These are phyloP conservation scores for Bradypodion ventrale DNA, from an alignment of 2,797 vertebrate genomes.

Conservation along the genomic window DNA sequence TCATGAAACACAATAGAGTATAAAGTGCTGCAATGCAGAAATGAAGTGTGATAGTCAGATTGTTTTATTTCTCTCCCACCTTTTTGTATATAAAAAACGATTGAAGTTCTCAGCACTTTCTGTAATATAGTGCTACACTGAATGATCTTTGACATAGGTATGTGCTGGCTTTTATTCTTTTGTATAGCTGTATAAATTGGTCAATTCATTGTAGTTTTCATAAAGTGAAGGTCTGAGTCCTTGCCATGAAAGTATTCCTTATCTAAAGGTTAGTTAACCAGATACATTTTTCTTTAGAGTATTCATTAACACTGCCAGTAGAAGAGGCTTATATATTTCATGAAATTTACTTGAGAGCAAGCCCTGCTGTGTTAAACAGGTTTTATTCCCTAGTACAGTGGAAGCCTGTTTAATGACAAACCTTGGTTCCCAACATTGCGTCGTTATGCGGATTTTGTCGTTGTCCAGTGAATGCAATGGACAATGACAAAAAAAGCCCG, in stretches of 20 bases:
- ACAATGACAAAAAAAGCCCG: no score
- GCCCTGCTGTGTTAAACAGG: not conserved
- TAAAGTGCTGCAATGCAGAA: fast-evolving
- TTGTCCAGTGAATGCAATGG: no score
- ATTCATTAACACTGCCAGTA: not conserved
- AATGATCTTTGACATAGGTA: not conserved
- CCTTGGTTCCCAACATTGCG: no score
- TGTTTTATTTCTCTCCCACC: not conserved
- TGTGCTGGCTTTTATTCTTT: not conserved
- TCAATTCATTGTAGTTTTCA: not conserved
- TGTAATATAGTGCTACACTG: not conserved
- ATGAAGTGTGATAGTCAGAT: not conserved
- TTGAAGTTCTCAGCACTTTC: conserved; percentile 10
- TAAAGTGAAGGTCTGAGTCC: not conserved
- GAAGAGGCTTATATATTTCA: not conserved
- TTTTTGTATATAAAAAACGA: not conserved
- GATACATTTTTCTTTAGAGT: not conserved
- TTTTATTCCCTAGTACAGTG: not conserved
- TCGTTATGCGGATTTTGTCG: no score
- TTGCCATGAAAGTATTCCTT: not conserved
- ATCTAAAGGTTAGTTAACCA: not conserved
- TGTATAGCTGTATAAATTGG: not conserved
- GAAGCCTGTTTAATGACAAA: no score
- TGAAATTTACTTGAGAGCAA: no score
- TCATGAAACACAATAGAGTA: not conserved